Percentiles rank a stretch among this genome's conserved stretches.
These are phyloP conservation scores for Trogon melanurus DNA, from an alignment of 2,113 vertebrate genomes.

Conservation along the genomic window DNA sequence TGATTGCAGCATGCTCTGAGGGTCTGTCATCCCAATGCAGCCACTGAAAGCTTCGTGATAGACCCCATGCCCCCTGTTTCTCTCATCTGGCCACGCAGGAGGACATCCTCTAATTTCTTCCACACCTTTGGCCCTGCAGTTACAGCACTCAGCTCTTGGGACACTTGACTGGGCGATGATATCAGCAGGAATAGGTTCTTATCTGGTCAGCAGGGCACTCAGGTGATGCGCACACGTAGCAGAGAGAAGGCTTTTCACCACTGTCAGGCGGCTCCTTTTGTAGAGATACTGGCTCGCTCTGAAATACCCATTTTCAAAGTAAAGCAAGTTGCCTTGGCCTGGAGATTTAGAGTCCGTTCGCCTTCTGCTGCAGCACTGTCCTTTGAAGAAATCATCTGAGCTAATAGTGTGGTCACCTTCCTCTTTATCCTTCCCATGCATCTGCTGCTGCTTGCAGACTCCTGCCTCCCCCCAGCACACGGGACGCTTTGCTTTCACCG, in stretches of 20 bases:
- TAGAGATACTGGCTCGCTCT: background rate
- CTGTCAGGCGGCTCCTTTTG: background rate
- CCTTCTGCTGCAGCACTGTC: background rate
- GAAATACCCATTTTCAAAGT: background rate
- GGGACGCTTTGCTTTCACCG: background rate
- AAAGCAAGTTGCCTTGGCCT: background rate
- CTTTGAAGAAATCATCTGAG: constrained; percentile 40
- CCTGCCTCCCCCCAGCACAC: background rate
- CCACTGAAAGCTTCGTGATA: background rate
- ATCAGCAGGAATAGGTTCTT: background rate
- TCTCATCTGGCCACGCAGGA: background rate
- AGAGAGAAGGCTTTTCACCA: background rate
- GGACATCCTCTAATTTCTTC: background rate
- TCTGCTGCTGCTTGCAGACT: background rate
- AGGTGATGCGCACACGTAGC: background rate
- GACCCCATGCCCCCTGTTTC: background rate
- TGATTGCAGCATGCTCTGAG: rapidly evolving
- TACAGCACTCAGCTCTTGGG: background rate
- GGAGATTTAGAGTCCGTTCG: background rate
- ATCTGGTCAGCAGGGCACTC: background rate
- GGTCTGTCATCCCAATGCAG: background rate
- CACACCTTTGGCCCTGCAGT: background rate
- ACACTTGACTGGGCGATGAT: background rate
- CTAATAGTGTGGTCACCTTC: background rate
- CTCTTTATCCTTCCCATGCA: background rate